Percentiles rank a stretch among this genome's conserved stretches.
Evolutionary conservation across 2,888 invertebrate species (phyloP).

Genomic region (Scaptomyza cyrtandrae): DNA sequence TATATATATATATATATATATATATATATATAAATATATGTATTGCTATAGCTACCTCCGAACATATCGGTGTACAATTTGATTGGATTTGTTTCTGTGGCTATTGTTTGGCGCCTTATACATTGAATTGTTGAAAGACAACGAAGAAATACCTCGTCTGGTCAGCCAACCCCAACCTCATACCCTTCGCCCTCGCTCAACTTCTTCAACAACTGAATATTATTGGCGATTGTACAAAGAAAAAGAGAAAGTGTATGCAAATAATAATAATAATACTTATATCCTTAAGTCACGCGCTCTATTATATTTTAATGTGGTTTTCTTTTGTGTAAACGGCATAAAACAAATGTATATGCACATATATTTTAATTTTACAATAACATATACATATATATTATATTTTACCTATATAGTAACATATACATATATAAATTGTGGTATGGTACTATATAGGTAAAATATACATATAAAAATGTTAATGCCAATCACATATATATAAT

Average conservation of each 20-base stretch:
- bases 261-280: constrained; percentile 4
- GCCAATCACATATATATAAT: background rate
- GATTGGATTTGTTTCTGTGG: constrained; percentile 6
- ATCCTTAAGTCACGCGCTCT: constrained; percentile 42
- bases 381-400: background rate
- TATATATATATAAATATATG: too few species aligned
- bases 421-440: background rate
- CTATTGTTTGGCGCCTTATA: constrained; percentile 37
- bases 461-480: background rate
- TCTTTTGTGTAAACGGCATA: constrained; percentile 10
- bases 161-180: constrained; percentile 13
- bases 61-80: constrained; percentile 3
- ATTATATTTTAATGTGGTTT: constrained; percentile 18
- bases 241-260: constrained; percentile 1
- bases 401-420: too few species aligned
- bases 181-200: background rate
- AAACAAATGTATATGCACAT: constrained; percentile 5
- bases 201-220: constrained; percentile 11
- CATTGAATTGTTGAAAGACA: constrained; percentile 25
- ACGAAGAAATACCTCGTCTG: constrained; percentile 22
- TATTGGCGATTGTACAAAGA: constrained; percentile 52
- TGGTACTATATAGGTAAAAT: background rate
- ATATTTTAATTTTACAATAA: background rate
- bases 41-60: background rate
- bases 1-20: too few species aligned